A percentile compares a stretch with the other conserved stretches of the same genome.
These are phyloP conservation scores for Panthera uncia DNA, from an alignment of 2,113 vertebrate species.

Conservation along the genomic window DNA sequence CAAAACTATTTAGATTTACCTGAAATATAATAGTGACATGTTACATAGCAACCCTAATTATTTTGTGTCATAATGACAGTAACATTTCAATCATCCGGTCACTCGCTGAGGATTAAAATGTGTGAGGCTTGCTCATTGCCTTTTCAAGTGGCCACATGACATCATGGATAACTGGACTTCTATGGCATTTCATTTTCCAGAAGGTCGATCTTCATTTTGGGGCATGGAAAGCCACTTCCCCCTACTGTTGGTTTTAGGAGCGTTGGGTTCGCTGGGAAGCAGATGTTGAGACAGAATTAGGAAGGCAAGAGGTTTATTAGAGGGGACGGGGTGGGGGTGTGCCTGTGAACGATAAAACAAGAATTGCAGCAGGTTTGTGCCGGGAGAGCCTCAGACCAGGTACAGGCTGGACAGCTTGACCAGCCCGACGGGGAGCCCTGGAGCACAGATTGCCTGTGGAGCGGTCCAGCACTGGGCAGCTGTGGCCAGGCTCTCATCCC, in stretches of 20 bases:
- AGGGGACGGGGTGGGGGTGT: background rate
- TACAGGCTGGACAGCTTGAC: background rate
- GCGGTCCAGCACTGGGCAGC: accelerated
- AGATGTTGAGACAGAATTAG: background rate
- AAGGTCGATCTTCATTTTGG: accelerated
- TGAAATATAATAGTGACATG: background rate
- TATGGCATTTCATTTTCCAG: background rate
- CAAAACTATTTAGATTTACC: background rate
- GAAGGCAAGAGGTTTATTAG: background rate
- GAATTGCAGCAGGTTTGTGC: accelerated
- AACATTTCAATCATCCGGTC: accelerated
- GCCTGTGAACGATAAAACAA: accelerated
- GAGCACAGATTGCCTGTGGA: background rate
- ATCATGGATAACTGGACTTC: no score
- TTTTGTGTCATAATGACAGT: background rate
- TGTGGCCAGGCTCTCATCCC: accelerated
- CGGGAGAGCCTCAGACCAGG: background rate
- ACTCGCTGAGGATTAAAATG: background rate
- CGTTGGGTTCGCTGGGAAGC: background rate
- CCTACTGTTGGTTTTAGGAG: background rate
- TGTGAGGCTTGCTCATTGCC: background rate
- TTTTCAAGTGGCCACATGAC: background rate
- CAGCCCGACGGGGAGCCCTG: accelerated
- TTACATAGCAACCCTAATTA: accelerated
- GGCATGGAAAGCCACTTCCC: background rate